Evolutionary conservation across 2,113 vertebrate species (phyloP).

Genomic region (Eurystomus gularis): DNA sequence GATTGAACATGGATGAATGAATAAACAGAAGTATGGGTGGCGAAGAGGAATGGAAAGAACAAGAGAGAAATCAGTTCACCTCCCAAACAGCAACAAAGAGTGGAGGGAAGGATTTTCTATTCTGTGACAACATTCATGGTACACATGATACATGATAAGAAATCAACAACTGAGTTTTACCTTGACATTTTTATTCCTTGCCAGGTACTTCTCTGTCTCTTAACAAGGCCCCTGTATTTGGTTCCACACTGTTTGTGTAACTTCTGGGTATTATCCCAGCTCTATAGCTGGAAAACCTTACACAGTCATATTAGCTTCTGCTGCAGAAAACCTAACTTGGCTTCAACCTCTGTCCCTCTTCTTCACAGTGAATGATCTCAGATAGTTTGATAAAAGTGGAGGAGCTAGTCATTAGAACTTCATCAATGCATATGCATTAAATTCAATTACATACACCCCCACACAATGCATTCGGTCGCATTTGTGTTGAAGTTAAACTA

Average conservation of each 20-base stretch:
- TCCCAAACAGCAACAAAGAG: background rate
- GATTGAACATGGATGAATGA: background rate
- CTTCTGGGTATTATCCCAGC: background rate
- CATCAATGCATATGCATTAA: background rate
- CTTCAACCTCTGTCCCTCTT: background rate
- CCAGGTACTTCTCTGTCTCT: background rate
- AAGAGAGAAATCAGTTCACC: background rate
- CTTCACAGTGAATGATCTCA: background rate
- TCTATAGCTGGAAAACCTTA: background rate
- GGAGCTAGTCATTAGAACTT: background rate
- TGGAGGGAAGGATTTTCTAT: background rate
- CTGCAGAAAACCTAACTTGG: background rate
- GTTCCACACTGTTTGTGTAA: background rate
- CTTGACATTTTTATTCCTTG: background rate
- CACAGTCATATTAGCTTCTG: background rate
- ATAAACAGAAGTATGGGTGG: background rate
- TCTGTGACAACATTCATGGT: background rate
- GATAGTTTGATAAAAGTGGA: background rate
- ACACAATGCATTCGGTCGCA: background rate
- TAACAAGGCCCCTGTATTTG: background rate
- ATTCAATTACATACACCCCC: background rate
- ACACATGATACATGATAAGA: background rate
- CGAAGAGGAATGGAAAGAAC: background rate
- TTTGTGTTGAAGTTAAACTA: background rate
- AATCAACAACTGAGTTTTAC: background rate